These are phyloP conservation scores for Aphelocoma coerulescens DNA, from an alignment of 2,113 vertebrate genomes.

Conservation along the genomic window DNA sequence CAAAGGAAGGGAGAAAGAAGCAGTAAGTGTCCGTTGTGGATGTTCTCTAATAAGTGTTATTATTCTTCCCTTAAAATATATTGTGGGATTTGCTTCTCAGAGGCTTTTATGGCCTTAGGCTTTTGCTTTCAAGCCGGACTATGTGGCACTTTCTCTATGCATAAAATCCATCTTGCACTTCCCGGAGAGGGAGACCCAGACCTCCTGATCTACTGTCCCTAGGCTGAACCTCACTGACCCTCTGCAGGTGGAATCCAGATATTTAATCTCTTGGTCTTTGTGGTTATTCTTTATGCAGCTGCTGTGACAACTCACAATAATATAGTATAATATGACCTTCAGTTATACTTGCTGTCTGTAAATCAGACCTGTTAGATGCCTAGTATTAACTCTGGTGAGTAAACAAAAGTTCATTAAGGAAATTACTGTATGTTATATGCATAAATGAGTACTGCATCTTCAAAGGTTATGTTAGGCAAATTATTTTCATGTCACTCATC, in stretches of 20 bases:
- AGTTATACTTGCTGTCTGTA: background rate
- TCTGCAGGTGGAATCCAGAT: background rate
- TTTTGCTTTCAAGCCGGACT: background rate
- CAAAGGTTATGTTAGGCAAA: background rate
- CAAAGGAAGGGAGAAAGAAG: too few relatives aligned
- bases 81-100: background rate
- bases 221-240: background rate
- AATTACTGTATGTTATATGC: background rate
- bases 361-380: background rate
- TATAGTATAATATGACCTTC: background rate
- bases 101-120: background rate
- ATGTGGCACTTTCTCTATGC: fast-evolving
- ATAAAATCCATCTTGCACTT: background rate
- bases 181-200: background rate
- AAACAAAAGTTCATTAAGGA: background rate
- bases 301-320: background rate
- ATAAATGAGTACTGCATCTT: background rate
- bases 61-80: background rate
- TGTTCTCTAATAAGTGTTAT: background rate
- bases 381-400: background rate
- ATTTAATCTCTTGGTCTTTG: background rate
- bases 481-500: background rate
- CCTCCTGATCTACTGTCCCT: background rate
- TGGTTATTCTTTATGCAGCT: background rate
- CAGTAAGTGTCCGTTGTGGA: background rate